These are phyloP conservation scores for Odontesthes bonariensis DNA, from an alignment of 2,113 vertebrate species.

Conservation along the genomic window DNA sequence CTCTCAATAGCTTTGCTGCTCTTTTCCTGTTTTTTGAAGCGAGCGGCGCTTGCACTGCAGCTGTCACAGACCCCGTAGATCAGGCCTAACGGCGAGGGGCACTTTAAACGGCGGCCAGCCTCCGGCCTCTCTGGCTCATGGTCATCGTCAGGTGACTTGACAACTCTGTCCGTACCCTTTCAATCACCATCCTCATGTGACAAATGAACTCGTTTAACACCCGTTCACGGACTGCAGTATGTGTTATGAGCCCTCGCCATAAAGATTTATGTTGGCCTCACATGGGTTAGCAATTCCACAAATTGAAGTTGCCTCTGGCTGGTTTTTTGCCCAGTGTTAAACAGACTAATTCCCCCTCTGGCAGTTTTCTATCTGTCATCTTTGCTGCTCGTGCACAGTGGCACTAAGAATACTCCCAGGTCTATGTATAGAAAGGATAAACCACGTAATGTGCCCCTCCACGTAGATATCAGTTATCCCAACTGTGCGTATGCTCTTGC, in stretches of 20 bases:
- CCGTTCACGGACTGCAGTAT: slow-evolving; percentile 1
- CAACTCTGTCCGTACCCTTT: background rate
- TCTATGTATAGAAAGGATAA: slow-evolving; percentile 72
- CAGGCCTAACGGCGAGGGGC: slow-evolving; percentile 23
- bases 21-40: background rate
- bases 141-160: slow-evolving; percentile 41
- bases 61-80: slow-evolving; percentile 14
- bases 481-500: slow-evolving; percentile 44
- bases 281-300: background rate
- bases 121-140: slow-evolving; percentile 9
- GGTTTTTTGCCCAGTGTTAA: slow-evolving; percentile 1
- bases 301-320: slow-evolving; percentile 22
- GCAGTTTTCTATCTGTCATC: slow-evolving; percentile 28
- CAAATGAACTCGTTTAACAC: slow-evolving; percentile 21
- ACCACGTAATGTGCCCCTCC: slow-evolving; percentile 41
- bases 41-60: background rate
- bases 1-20: background rate
- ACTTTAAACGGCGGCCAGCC: slow-evolving; percentile 29
- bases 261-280: slow-evolving; percentile 36
- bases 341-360: slow-evolving; percentile 14
- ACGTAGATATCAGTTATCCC: slow-evolving; percentile 45
- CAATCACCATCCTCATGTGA: slow-evolving; percentile 21
- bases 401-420: slow-evolving; percentile 47
- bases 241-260: slow-evolving; percentile 28
- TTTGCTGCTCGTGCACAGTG: background rate